Evolutionary conservation across 2,888 invertebrate genomes (phyloP).

Genomic region (Kuschelorhynchus macadamiae): DNA sequence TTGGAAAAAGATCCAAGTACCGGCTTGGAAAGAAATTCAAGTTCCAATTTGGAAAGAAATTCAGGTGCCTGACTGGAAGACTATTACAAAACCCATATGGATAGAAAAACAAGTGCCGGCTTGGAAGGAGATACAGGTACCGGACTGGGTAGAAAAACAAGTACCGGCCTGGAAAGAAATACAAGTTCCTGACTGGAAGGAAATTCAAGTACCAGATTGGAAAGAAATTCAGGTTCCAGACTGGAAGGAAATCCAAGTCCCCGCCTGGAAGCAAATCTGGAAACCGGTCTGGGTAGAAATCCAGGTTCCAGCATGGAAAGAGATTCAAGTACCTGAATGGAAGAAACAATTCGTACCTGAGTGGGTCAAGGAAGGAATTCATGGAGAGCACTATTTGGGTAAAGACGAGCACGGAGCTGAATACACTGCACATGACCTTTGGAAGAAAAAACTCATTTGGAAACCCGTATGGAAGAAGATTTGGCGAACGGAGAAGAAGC

Average conservation of each 20-base stretch:
- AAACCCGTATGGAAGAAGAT: slow-evolving; percentile 86
- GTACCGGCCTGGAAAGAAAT: slow-evolving; percentile 76
- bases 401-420: slow-evolving; percentile 87
- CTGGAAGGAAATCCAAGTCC: slow-evolving; percentile 76
- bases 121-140: slow-evolving; percentile 76
- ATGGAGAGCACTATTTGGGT: slow-evolving; percentile 85
- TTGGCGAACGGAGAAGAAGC: slow-evolving; percentile 81
- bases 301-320: slow-evolving; percentile 74
- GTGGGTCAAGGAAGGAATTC: slow-evolving; percentile 84
- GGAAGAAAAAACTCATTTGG: slow-evolving; percentile 88
- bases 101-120: slow-evolving; percentile 83
- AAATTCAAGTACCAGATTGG: slow-evolving; percentile 77
- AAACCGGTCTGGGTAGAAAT: slow-evolving; percentile 78
- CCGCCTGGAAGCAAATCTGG: slow-evolving; percentile 71
- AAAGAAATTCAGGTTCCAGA: slow-evolving; percentile 76
- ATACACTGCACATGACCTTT: slow-evolving; percentile 85
- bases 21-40: slow-evolving; percentile 78
- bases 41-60: slow-evolving; percentile 85
- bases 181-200: slow-evolving; percentile 74
- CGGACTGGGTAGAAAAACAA: slow-evolving; percentile 77
- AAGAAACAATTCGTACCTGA: slow-evolving; percentile 81
- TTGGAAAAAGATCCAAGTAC: slow-evolving; percentile 80
- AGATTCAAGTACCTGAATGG: slow-evolving; percentile 73
- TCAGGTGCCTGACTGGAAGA: slow-evolving; percentile 84
- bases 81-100: slow-evolving; percentile 81